Base-by-base conservation (phyloP, 2,113 vertebrate genomes). In the Azemiops feae region DNA sequence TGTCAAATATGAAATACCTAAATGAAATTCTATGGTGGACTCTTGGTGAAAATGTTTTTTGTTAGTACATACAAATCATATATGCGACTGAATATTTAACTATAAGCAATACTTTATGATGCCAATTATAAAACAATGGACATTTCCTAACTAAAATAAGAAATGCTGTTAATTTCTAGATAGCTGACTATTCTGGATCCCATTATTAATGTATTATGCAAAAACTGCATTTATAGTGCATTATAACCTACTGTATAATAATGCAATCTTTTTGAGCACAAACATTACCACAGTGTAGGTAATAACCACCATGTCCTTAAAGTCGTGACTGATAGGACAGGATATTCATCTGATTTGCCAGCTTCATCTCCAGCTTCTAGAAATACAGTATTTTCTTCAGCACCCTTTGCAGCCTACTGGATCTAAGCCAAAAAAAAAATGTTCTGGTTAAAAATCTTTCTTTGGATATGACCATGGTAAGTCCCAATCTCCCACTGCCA, bases 1-100 rank as follows among this genome's bases (percentile, higher is more conserved):
- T 95, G 94, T 89, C 93, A 97, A 96, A 97, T 85, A 81, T 96
- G 91, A 94, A 96, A 95, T 95, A 96, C 97, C 96, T 95, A 93
- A 60, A 94, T 89, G 81, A 97, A 94, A 95, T 96, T 96, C 94
- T 96, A 94, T 94, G 90, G 85, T 96, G 95, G 47, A 91, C 34
- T 95, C 94, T 96, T 94, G 96, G 88, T 81, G 95, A 91, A 96
- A 96, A 96, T 90, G 90, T 93, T 93, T 93, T 60, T 93, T 94
- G 93, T 95, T 96, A 96, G 45, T 87, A 12, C 95, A 92, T 89
- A 94, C 92, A 69, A 55, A 94, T 87, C 60, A 94, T 12, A 92
- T 87, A 89, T 0, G 1, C 91, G 95, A 88, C 96, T 45, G 50
- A 96, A 94, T 88, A 94, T 91, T 93, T 95, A 96, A 95, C 94